phyloP scores from a whole-genome alignment of 2,113 vertebrate species.

The Alligator mississippiensis region DNA sequence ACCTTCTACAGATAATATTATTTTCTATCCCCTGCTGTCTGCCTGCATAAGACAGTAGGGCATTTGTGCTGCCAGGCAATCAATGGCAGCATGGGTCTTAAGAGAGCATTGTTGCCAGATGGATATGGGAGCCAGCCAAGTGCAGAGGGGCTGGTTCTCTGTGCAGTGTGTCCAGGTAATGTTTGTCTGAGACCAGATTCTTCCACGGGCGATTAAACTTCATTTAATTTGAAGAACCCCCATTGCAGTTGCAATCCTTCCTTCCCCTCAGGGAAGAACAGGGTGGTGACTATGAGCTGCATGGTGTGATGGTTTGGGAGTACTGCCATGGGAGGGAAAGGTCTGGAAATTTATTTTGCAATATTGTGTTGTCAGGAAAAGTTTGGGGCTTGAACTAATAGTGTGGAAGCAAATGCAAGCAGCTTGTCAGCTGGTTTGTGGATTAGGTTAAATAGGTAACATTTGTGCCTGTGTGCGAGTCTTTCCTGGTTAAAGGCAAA shows the following conservation, averaged over 20 bases:
- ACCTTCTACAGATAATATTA: constrained; percentile 61
- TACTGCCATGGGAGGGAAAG: constrained; percentile 72
- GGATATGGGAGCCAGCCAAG: constrained; percentile 69
- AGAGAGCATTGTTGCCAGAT: constrained; percentile 52
- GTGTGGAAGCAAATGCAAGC: constrained; percentile 73
- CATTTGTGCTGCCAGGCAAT: constrained; percentile 65
- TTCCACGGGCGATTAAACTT: constrained; percentile 69
- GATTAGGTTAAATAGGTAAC: constrained; percentile 57
- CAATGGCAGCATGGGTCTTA: constrained; percentile 57
- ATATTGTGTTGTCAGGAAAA: constrained; percentile 73
- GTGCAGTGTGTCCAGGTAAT: constrained; percentile 68
- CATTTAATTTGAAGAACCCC: constrained; percentile 73
- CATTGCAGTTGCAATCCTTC: constrained; percentile 72
- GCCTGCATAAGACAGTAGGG: constrained; percentile 61
- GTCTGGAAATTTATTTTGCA: constrained; percentile 74
- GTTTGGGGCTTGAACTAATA: constrained; percentile 76
- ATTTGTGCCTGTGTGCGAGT: constrained; percentile 18
- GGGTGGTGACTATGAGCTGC: constrained; percentile 72
- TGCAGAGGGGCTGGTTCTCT: constrained; percentile 65
- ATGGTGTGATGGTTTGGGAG: constrained; percentile 73
- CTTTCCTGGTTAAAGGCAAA: constrained; percentile 8
- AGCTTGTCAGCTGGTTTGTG: constrained; percentile 76
- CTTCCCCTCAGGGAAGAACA: constrained; percentile 70
- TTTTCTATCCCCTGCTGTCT: constrained; percentile 57
- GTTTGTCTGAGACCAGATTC: constrained; percentile 72